Evolutionary conservation across 1,140 invertebrate species (phyloP).

Genomic region (Caenorhabditis remanei): DNA sequence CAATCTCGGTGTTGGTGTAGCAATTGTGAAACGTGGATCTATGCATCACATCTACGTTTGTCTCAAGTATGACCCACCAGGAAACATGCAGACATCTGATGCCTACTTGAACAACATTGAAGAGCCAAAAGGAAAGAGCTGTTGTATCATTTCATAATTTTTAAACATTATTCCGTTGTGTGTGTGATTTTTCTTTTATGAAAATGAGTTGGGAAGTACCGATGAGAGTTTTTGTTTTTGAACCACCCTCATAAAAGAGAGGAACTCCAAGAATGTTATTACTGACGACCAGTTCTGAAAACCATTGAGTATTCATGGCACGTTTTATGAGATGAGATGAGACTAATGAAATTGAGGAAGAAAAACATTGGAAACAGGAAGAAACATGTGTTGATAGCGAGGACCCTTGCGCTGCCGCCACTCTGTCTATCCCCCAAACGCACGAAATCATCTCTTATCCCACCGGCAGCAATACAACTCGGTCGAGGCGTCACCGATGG

Average conservation of each 20-base stretch:
- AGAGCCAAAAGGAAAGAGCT: background rate
- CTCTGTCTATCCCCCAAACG: background rate
- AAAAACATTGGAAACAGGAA: slow-evolving; percentile 7
- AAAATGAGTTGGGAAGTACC: background rate
- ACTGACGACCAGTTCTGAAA: background rate
- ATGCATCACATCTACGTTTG: slow-evolving; percentile 60
- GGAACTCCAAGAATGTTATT: too few species aligned
- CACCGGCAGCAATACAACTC: slow-evolving; percentile 43
- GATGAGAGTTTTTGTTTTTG: too few species aligned
- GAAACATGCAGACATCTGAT: slow-evolving; percentile 56
- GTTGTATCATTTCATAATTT: background rate
- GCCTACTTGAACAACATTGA: slow-evolving; percentile 19
- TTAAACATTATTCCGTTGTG: background rate
- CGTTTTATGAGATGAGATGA: background rate
- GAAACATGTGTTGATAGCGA: slow-evolving; percentile 53
- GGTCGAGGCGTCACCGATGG: background rate
- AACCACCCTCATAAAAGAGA: too few species aligned
- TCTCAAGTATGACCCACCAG: slow-evolving; percentile 66
- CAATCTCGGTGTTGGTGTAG: slow-evolving; percentile 58
- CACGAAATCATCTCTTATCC: slow-evolving; percentile 45
- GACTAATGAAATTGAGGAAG: background rate
- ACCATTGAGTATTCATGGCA: background rate
- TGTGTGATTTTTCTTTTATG: background rate
- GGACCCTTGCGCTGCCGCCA: background rate
- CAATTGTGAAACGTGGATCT: slow-evolving; percentile 18